These are phyloP conservation scores for Arbacia lixula DNA, from an alignment of 53 echinoderm and acorn worm genomes.

Conservation along the genomic window DNA sequence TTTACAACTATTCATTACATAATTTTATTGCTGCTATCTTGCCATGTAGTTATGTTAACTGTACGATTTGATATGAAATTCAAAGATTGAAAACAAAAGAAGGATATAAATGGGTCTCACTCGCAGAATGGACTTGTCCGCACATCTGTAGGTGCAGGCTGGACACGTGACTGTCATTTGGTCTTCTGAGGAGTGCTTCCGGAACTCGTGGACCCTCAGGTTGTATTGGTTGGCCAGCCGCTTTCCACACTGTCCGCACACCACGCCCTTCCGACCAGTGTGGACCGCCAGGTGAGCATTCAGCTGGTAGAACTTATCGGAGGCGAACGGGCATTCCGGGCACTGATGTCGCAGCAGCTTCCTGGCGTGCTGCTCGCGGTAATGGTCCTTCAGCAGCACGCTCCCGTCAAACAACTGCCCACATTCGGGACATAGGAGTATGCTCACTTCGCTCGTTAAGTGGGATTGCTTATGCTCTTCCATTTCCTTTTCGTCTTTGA, in stretches of 20 bases:
- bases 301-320: conserved; percentile 63
- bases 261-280: conserved; percentile 59
- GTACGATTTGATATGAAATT: too few relatives aligned
- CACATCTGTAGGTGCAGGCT: conserved; percentile 77
- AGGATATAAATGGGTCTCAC: conserved; percentile 12
- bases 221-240: conserved; percentile 79
- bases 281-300: conserved; percentile 67
- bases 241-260: conserved; percentile 74
- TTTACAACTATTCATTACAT: too few relatives aligned
- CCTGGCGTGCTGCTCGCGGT: conserved; percentile 64
- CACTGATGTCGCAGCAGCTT: conserved; percentile 69
- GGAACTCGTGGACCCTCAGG: conserved; percentile 77
- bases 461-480: conserved; percentile 58
- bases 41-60: too few relatives aligned
- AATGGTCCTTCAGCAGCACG: conserved; percentile 53
- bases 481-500: conserved; percentile 52
- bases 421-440: conserved; percentile 62
- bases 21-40: too few relatives aligned
- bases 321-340: conserved; percentile 64
- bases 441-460: neutral
- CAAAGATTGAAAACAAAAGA: too few relatives aligned
- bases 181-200: conserved; percentile 81
- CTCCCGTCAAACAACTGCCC: conserved; percentile 8
- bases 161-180: conserved; percentile 79
- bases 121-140: conserved; percentile 84